These are phyloP conservation scores for Limnephilus marmoratus DNA, from an alignment of 2,888 invertebrate genomes.

Conservation along the genomic window DNA sequence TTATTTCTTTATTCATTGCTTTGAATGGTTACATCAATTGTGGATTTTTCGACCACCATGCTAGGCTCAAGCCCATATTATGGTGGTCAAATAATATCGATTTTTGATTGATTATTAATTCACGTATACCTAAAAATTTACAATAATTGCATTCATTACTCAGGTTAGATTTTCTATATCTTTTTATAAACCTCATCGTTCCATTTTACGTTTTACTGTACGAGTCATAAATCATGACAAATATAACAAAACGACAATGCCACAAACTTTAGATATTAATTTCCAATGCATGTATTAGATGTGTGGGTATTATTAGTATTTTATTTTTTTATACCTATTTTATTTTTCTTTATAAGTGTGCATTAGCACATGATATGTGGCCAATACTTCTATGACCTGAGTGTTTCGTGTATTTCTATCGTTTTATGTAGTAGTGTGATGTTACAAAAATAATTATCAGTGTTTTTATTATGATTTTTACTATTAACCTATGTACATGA, in stretches of 20 bases:
- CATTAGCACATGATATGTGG: background rate
- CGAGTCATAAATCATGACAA: background rate
- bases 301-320: too few relatives aligned
- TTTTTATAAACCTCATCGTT: background rate
- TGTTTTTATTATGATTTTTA: background rate
- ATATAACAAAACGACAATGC: background rate
- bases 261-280: background rate
- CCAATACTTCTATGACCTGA: conserved; percentile 2
- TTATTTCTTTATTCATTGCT: too few relatives aligned
- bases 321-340: background rate
- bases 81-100: background rate
- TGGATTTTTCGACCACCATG: too few relatives aligned
- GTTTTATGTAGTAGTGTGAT: background rate
- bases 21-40: too few relatives aligned
- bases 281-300: background rate
- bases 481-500: background rate
- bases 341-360: background rate
- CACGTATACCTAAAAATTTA: too few relatives aligned
- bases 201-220: too few relatives aligned
- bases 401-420: background rate
- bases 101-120: too few relatives aligned
- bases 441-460: background rate
- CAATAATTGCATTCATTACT: too few relatives aligned
- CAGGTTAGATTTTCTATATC: too few relatives aligned
- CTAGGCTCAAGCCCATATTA: too few relatives aligned